A percentile compares a stretch with the other conserved stretches of the same genome.
These are phyloP conservation scores for Anhinga anhinga DNA, from an alignment of 2,113 vertebrate genomes.

Conservation along the genomic window DNA sequence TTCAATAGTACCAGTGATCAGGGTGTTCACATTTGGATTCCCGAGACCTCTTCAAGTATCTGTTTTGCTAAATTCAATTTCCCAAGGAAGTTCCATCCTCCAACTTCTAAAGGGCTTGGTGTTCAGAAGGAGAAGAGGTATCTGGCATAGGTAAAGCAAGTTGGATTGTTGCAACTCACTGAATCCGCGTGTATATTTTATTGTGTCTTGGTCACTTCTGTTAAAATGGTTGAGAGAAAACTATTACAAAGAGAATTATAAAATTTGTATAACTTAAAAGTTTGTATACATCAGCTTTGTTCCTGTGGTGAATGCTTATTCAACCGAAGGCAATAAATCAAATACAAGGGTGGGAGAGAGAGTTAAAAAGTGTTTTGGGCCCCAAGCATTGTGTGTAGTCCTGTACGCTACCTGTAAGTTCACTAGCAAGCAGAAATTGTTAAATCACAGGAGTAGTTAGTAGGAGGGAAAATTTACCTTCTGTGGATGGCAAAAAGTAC, in stretches of 20 bases:
- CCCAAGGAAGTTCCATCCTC: neutral
- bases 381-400: neutral
- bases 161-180: neutral
- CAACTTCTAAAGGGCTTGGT: neutral
- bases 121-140: neutral
- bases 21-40: neutral
- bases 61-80: neutral
- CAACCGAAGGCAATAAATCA: neutral
- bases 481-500: neutral
- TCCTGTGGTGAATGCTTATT: neutral
- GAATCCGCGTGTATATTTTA: neutral
- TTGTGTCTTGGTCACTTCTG: neutral
- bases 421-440: neutral
- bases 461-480: neutral
- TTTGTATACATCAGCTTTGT: neutral
- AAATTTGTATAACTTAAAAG: neutral
- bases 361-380: neutral
- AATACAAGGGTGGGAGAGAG: neutral
- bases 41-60: neutral
- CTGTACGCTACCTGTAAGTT: fast-evolving
- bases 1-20: neutral
- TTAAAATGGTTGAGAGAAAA: neutral
- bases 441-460: neutral
- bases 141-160: neutral
- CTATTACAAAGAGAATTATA: neutral